Conservation (phyloP, 64 coral and sea anemone species). For the Montipora foliosa region DNA sequence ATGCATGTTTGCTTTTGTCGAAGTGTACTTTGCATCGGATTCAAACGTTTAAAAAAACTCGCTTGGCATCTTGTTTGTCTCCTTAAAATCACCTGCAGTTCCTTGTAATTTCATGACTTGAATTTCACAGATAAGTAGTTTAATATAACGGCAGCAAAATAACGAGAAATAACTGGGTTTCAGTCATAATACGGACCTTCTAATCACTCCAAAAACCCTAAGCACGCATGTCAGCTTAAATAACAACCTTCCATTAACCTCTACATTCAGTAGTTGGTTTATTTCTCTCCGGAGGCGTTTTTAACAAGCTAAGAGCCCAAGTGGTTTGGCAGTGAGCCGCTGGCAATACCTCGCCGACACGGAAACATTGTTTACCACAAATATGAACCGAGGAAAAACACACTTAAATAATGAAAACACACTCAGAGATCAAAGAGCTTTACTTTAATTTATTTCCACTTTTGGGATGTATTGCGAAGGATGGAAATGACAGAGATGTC, state of each 20-base stretch:
- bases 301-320: background rate
- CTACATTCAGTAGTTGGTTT: background rate
- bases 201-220: background rate
- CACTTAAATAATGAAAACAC: background rate
- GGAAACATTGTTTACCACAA: background rate
- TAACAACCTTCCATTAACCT: background rate
- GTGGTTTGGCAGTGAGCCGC: constrained; percentile 17
- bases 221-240: background rate
- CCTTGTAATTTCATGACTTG: too few species aligned
- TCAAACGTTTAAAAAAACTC: too few species aligned
- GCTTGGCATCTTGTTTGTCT: too few species aligned
- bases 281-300: background rate
- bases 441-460: background rate
- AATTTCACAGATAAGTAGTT: too few species aligned
- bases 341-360: background rate
- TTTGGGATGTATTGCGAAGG: background rate
- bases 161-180: background rate
- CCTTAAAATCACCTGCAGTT: too few species aligned
- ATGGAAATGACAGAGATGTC: background rate
- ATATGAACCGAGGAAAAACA: background rate
- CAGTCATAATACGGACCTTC: background rate
- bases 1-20: too few species aligned
- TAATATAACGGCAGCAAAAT: too few species aligned
- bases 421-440: background rate
- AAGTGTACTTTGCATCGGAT: too few species aligned